Evolutionary conservation across 2,797 vertebrate genomes (phyloP).

Genomic region (Propithecus perrieri): DNA sequence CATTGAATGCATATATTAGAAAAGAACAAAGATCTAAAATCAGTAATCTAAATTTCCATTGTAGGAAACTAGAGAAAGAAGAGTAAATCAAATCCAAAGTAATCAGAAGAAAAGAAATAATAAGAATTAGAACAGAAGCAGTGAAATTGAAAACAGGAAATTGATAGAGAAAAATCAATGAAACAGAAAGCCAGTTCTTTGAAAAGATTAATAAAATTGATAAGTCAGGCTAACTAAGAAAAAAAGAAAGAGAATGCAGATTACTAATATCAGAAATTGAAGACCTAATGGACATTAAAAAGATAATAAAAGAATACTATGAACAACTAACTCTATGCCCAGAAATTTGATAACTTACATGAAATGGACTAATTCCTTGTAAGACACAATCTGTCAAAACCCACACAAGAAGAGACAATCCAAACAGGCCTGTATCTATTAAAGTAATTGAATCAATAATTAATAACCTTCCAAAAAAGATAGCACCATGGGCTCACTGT

Average conservation of each 20-base stretch:
- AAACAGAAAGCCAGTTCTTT: background rate
- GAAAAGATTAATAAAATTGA: background rate
- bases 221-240: background rate
- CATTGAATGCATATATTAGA: background rate
- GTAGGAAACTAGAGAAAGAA: background rate
- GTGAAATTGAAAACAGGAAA: background rate
- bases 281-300: background rate
- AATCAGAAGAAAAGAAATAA: background rate
- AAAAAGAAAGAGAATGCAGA: background rate
- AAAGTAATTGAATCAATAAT: background rate
- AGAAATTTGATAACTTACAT: background rate
- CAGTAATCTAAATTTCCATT: background rate
- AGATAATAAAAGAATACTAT: background rate
- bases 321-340: background rate
- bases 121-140: background rate
- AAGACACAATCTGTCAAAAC: background rate
- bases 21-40: background rate
- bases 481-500: background rate
- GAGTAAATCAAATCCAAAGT: background rate
- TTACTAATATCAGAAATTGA: background rate
- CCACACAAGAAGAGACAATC: background rate
- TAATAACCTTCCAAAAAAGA: background rate
- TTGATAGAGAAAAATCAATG: background rate
- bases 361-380: background rate
- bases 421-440: background rate